Conservation (phyloP, 2,888 invertebrate species). For the Drosophila greeni region DNA sequence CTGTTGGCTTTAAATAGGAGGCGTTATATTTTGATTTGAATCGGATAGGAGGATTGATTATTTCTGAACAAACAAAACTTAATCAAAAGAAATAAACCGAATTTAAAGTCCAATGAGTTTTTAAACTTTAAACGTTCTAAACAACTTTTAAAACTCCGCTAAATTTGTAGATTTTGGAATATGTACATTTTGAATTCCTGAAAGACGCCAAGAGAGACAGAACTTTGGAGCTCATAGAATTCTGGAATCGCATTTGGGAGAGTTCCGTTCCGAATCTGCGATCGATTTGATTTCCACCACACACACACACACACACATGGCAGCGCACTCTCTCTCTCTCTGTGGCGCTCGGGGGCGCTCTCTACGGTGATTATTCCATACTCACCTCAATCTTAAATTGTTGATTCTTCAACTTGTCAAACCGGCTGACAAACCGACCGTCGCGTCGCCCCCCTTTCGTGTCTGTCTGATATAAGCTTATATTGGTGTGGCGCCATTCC, state of each 20-base stretch:
- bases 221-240: conserved; percentile 8
- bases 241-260: conserved; percentile 17
- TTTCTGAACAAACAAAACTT: too few relatives aligned
- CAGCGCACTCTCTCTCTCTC: conserved; percentile 35
- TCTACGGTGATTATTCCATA: conserved; percentile 43
- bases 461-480: conserved; percentile 74
- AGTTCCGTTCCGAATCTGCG: conserved; percentile 28
- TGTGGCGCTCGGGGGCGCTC: conserved; percentile 7
- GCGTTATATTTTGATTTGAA: background rate
- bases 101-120: background rate
- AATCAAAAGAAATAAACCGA: too few relatives aligned
- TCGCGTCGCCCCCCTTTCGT: conserved; percentile 50
- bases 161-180: background rate
- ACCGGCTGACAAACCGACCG: conserved; percentile 71
- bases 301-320: conserved; percentile 6
- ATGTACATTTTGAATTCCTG: background rate
- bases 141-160: background rate
- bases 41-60: too few relatives aligned
- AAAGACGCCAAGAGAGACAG: conserved; percentile 6
- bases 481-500: conserved; percentile 78
- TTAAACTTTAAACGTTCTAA: background rate
- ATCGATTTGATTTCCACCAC: conserved; percentile 21
- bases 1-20: background rate
- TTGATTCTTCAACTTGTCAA: conserved; percentile 74
- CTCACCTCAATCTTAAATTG: conserved; percentile 74